Evolutionary conservation across 1,140 invertebrate genomes (phyloP), one percentile per base, ranked within the genome.

Genomic region (Bursaphelenchus mucronatus): DNA sequence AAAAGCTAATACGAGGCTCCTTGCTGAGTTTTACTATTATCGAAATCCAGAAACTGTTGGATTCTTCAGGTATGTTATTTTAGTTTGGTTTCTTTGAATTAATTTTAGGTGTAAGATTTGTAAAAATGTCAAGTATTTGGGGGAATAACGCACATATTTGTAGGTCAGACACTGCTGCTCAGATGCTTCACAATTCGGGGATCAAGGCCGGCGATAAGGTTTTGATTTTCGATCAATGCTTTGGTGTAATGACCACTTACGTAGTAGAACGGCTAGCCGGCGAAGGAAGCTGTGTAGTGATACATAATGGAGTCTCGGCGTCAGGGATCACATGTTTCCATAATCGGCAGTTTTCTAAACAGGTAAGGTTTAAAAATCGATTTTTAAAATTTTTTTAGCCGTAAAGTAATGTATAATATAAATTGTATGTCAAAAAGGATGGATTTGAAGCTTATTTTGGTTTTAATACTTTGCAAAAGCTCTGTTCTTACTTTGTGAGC

Each of bases 21-120:
- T 59, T 2, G 30, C 57, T 7, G 57, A 59, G 13, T 59, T 44
- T 30, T 59, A 15, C 40, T 59, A 59, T 7, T 11, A 3, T 6
- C 57, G 57, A 7, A 59, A 43, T 43, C 19, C 40, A n/a, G 57
- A 59, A 44, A 59, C 57, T 41, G 57, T 59, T 50, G 19, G 57
- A n/a, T 59, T n/a, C 40, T 17, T 59, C 13, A 45, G 57, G 57
- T 59, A 43, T 57, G 57, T 39, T 39, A 40, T 59, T 59, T 55
- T n/a, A 19, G 1, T 49, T 30, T 5, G 47, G 13, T n/a, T 55
- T n/a, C 41, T 44, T n/a, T 4, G 19, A n/a, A 44, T 58, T 58
- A 8, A 10, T n/a, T 59, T 39, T 11, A n/a, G 19, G 11, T 44
- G 6, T 3, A 3, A 59, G 57, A 50, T 1, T 3, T 1, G 57